Evolutionary conservation across 2,113 vertebrate genomes (phyloP).

Genomic region (Chunga burmeisteri): DNA sequence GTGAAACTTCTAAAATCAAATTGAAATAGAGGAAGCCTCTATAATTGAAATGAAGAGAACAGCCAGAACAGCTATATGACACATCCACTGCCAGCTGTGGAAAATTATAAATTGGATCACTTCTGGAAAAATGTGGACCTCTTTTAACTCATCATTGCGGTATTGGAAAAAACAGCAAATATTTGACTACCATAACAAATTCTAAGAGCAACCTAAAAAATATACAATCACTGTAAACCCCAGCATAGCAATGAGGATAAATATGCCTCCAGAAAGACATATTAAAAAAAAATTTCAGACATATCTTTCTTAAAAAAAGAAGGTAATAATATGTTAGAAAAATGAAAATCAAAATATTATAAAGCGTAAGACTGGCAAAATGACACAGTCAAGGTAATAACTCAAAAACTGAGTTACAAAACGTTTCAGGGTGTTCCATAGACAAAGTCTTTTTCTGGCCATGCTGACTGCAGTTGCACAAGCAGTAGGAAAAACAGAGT

Average conservation of each 20-base stretch:
- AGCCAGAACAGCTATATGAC: constrained; percentile 37
- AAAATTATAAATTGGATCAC: constrained; percentile 67
- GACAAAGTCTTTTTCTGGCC: background rate
- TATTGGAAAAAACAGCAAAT: background rate
- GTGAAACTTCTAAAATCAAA: constrained; percentile 8
- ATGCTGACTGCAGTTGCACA: background rate
- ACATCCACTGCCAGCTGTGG: constrained; percentile 47
- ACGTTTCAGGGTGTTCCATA: background rate
- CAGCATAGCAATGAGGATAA: constrained; percentile 36
- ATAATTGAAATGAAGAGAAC: background rate
- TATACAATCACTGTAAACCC: constrained; percentile 5
- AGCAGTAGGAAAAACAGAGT: background rate
- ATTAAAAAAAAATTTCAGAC: background rate
- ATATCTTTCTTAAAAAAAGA: background rate
- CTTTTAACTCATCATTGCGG: constrained; percentile 41
- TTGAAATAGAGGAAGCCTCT: background rate
- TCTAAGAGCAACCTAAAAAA: constrained; percentile 9
- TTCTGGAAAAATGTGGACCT: constrained; percentile 45
- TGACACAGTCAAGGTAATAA: background rate
- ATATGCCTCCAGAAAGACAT: background rate
- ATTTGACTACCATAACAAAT: constrained; percentile 61
- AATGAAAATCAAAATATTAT: background rate
- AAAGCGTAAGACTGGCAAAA: background rate
- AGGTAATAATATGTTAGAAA: background rate
- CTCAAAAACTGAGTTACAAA: background rate